Base-by-base conservation (phyloP, 2,113 vertebrate species). In the Clarias gariepinus region DNA sequence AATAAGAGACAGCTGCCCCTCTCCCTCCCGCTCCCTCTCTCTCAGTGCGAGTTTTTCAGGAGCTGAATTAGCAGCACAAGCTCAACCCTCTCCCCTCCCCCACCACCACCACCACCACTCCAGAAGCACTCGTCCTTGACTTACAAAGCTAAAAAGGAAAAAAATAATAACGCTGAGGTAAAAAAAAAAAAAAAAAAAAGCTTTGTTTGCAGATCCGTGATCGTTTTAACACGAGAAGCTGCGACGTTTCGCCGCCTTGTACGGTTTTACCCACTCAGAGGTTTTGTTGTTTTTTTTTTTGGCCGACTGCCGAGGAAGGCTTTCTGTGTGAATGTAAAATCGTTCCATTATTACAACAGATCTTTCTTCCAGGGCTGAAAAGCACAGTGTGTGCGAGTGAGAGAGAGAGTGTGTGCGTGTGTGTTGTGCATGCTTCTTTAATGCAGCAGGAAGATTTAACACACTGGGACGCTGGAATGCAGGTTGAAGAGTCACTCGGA, bases 1-100 rank as follows among this genome's bases (percentile, higher is more conserved):
- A 96, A 95, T 95, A 91, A 93, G 90, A 94, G 95, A 94, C 95
- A 96, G 95, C 95, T 95, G 95, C 92, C 18, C 1, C 52, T 19
- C 71, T 25, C 21, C 2, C 73, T 16, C 9, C 4, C 10, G 11
- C 33, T 33, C 15, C 15, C 11, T 76, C 41, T 94, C 93, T 91
- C 84, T 89, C 93, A 92, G 89, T 93, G 91, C 91, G 89, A 94
- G 92, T 93, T 94, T 95, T 94, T 94, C 94, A 95, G 94, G 93
- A 94, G 94, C 92, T 93, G 95, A 95, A 95, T 95, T 94, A 94
- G 94, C 92, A 90, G 92, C 85, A 93, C 91, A 87, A 94, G 94
- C 92, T 88, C 53, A 53, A 91, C 90, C 76, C 69, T 89, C 92
- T 88, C 91, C 93, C 91, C 63, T 87, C 92, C 90, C 92, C 93